Evolutionary conservation across 2,797 vertebrate species (phyloP).

Genomic region (Lemur catta): DNA sequence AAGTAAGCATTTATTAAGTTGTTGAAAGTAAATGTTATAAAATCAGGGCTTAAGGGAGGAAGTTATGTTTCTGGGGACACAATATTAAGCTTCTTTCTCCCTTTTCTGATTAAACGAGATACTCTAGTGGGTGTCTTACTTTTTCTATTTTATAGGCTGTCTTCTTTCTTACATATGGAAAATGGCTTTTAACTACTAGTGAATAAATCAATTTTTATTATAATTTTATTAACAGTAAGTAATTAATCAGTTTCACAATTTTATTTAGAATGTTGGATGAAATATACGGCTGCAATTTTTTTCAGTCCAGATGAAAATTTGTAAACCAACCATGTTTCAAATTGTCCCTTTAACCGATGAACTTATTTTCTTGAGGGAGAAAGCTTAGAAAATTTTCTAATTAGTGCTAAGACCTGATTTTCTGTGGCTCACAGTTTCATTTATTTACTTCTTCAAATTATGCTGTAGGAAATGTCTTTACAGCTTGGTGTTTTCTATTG

Average conservation of each 20-base stretch:
- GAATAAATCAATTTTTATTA: slow-evolving; percentile 69
- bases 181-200: slow-evolving; percentile 60
- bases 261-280: slow-evolving; percentile 59
- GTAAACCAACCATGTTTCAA: slow-evolving; percentile 57
- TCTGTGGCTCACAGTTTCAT: slow-evolving; percentile 67
- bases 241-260: slow-evolving; percentile 67
- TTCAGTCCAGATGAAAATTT: slow-evolving; percentile 53
- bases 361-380: slow-evolving; percentile 66
- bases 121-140: slow-evolving; percentile 29
- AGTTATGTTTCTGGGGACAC: slow-evolving; percentile 12
- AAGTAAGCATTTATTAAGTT: slow-evolving; percentile 58
- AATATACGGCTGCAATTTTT: slow-evolving; percentile 50
- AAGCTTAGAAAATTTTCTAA: slow-evolving; percentile 69
- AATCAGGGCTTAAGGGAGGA: slow-evolving; percentile 59
- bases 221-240: slow-evolving; percentile 69
- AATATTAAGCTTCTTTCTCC: slow-evolving; percentile 22
- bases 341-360: slow-evolving; percentile 36
- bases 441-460: slow-evolving; percentile 70
- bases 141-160: slow-evolving; percentile 42
- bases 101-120: slow-evolving; percentile 44
- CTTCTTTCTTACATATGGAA: slow-evolving; percentile 55
- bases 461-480: slow-evolving; percentile 66
- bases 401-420: slow-evolving; percentile 71
- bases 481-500: slow-evolving; percentile 61
- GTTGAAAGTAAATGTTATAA: slow-evolving; percentile 63